Conservation (phyloP, 2,113 vertebrate genomes). For the Odontophorus gujanensis region DNA sequence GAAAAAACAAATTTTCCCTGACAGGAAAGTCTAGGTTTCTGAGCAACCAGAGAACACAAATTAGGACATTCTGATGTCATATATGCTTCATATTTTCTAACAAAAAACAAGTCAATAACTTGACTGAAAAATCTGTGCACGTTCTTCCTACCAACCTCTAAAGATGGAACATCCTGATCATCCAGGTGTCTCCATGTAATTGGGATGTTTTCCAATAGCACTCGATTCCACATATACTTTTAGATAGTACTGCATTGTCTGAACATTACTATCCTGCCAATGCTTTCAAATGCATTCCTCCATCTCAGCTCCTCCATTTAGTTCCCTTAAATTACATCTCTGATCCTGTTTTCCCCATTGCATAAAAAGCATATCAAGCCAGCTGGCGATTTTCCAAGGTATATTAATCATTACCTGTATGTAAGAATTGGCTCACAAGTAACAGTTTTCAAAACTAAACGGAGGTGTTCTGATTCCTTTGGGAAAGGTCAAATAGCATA, state of each 20-base stretch:
- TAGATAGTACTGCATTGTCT: not conserved
- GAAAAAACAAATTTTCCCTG: not conserved
- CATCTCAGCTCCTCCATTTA: not conserved
- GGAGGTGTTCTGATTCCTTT: not conserved
- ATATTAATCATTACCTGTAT: constrained; percentile 22
- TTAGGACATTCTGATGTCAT: not conserved
- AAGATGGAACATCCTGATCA: not conserved
- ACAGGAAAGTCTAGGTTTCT: not conserved
- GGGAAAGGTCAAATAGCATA: not conserved
- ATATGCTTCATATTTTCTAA: not conserved
- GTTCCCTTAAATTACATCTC: not conserved
- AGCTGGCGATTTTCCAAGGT: constrained; percentile 36
- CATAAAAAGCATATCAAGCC: not conserved
- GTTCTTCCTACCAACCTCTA: not conserved
- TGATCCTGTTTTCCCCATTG: constrained; percentile 12
- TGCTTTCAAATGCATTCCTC: not conserved
- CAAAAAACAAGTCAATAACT: constrained; percentile 2
- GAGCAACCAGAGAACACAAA: not conserved
- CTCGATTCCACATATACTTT: not conserved
- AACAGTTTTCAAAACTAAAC: not conserved
- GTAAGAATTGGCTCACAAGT: constrained; percentile 5
- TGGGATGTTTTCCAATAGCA: not conserved
- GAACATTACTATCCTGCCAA: not conserved
- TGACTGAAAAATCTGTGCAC: not conserved
- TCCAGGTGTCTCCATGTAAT: not conserved